Conservation (phyloP, 2,888 invertebrate species). For the Brenthis daphne region DNA sequence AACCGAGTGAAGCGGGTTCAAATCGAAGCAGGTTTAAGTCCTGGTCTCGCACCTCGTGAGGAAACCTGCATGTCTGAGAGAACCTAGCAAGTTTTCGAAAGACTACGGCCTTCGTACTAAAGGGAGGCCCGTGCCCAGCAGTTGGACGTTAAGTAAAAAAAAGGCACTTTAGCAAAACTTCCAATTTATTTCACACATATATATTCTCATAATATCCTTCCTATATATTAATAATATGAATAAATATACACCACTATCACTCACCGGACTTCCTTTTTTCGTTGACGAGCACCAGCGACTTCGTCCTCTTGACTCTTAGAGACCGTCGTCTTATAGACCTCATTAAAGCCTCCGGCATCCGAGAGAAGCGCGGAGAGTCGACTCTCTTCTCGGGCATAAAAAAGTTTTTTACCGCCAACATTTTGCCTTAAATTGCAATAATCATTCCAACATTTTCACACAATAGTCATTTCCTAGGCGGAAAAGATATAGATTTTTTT, state of each 20-base stretch:
- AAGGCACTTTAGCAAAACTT: too few species aligned
- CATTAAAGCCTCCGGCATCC: constrained; percentile 88
- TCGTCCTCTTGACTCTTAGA: constrained; percentile 87
- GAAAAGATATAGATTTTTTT: constrained; percentile 33
- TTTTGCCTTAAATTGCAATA: constrained; percentile 52
- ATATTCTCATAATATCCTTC: not conserved
- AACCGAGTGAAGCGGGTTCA: too few species aligned
- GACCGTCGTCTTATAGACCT: constrained; percentile 87
- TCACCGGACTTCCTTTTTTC: constrained; percentile 92
- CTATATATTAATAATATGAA: not conserved
- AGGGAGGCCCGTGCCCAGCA: too few species aligned
- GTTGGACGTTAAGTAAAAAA: too few species aligned
- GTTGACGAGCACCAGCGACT: constrained; percentile 86
- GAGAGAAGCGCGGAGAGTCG: constrained; percentile 82
- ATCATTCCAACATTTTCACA: constrained; percentile 20
- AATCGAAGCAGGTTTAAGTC: too few species aligned
- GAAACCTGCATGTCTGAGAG: too few species aligned
- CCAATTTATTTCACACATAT: too few species aligned
- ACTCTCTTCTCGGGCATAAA: constrained; percentile 85
- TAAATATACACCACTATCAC: constrained; percentile 51
- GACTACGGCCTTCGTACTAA: too few species aligned
- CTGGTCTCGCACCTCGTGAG: too few species aligned
- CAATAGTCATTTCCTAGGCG: constrained; percentile 26
- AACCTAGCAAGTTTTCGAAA: too few species aligned
- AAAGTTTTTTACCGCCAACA: constrained; percentile 89